Conservation (phyloP, 2,888 invertebrate species). For the Therioaphis trifolii region DNA sequence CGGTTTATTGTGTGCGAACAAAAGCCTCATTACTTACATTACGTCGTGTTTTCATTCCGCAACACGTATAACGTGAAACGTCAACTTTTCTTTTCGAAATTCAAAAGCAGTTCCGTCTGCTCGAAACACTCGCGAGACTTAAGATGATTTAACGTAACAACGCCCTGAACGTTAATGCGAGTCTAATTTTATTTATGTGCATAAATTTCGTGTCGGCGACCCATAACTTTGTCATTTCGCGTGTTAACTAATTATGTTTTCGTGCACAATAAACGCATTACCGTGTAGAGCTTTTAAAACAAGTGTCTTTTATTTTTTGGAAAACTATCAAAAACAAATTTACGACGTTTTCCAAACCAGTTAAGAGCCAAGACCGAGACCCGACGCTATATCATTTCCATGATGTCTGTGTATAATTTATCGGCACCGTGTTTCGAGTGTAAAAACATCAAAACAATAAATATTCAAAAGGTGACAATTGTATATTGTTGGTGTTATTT, state of each 20-base stretch:
- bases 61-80: neutral
- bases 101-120: neutral
- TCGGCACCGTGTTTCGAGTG: neutral
- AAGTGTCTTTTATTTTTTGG: conserved; percentile 49
- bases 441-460: neutral
- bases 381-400: conserved; percentile 2
- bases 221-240: conserved; percentile 37
- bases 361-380: neutral
- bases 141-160: neutral
- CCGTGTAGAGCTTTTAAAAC: conserved; percentile 12
- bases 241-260: conserved; percentile 47
- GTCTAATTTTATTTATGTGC: conserved; percentile 41
- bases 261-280: conserved; percentile 17
- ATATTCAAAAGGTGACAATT: conserved; percentile 46
- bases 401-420: conserved; percentile 12
- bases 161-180: neutral
- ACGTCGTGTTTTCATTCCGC: too few relatives aligned
- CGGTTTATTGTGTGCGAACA: too few relatives aligned
- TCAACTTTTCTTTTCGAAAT: too few relatives aligned
- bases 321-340: conserved; percentile 37
- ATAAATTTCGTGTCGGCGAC: conserved; percentile 17
- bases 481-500: conserved; percentile 44
- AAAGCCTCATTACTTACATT: too few relatives aligned
- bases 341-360: conserved; percentile 43
- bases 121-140: neutral